Conservation (phyloP, 2,113 vertebrate species). For the Gadus macrocephalus region DNA sequence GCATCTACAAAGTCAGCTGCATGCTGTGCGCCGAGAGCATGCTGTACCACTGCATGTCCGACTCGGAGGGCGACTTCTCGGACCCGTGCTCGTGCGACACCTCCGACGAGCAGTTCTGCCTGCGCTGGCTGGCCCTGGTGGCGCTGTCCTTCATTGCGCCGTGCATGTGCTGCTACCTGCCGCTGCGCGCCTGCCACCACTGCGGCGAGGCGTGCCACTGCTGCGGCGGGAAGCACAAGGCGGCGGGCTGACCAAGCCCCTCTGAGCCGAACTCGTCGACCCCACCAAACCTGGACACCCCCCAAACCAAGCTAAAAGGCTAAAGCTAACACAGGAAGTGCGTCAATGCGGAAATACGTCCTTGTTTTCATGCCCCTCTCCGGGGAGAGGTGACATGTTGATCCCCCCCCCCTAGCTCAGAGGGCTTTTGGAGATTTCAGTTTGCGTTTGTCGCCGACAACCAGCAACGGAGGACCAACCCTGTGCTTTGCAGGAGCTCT, state of each 20-base stretch:
- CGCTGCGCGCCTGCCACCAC: conserved; percentile 93
- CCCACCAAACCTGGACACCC: not conserved
- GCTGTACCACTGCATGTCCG: conserved; percentile 99
- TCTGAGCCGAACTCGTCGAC: not conserved
- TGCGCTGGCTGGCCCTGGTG: conserved; percentile 96
- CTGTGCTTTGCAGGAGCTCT: conserved; percentile 66
- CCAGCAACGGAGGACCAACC: conserved; percentile 77
- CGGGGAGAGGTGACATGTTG: conserved; percentile 60
- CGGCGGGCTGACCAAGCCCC: conserved; percentile 83
- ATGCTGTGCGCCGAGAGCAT: conserved; percentile 99
- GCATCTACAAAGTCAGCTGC: conserved; percentile 98
- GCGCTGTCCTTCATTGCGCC: conserved; percentile 93
- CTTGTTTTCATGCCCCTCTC: conserved; percentile 76
- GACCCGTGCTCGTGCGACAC: conserved; percentile 99
- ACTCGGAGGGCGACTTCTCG: conserved; percentile 98
- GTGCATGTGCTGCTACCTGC: conserved; percentile 99
- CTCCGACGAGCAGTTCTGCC: conserved; percentile 96
- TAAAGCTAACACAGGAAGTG: conserved; percentile 69
- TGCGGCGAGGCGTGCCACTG: conserved; percentile 95
- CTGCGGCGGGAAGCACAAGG: conserved; percentile 98
- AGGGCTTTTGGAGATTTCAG: conserved; percentile 87
- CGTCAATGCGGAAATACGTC: conserved; percentile 65
- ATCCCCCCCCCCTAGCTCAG: conserved; percentile 62
- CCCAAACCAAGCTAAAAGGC: conserved; percentile 55
- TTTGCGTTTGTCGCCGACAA: conserved; percentile 76